Conservation (phyloP, 2,113 vertebrate species). For the Hippocampus guttulatus region DNA sequence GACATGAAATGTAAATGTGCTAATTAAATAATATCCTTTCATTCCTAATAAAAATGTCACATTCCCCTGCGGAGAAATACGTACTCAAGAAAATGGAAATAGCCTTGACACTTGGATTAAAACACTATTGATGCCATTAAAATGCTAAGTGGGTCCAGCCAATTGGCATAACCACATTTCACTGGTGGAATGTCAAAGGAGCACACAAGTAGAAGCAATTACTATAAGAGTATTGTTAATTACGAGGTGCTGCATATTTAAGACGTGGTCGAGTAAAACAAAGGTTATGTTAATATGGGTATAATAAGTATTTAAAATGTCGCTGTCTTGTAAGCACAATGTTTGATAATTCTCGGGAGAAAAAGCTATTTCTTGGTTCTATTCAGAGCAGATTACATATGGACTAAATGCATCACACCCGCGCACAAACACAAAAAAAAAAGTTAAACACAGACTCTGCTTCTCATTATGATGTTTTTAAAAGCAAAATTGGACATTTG, state of each 20-base stretch:
- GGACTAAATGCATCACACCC: conserved; percentile 26
- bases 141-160: conserved; percentile 68
- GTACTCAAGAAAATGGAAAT: conserved; percentile 57
- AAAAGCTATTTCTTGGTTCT: conserved; percentile 27
- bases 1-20: conserved; percentile 53
- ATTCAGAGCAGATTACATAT: conserved; percentile 31
- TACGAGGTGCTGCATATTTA: conserved; percentile 65
- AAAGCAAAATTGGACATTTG: conserved; percentile 27
- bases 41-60: conserved; percentile 64
- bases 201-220: conserved; percentile 60
- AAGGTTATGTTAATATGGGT: conserved; percentile 63
- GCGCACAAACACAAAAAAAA: not conserved
- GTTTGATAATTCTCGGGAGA: conserved; percentile 32
- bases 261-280: conserved; percentile 60
- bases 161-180: conserved; percentile 72
- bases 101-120: conserved; percentile 66
- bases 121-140: conserved; percentile 71
- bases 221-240: conserved; percentile 72
- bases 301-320: conserved; percentile 56
- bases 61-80: conserved; percentile 50
- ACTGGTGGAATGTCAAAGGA: conserved; percentile 67
- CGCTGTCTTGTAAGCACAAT: conserved; percentile 11
- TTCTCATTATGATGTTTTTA: conserved; percentile 36
- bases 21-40: conserved; percentile 58
- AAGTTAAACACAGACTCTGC: conserved; percentile 43